Percentiles rank a stretch among this genome's conserved stretches.
phyloP scores from a whole-genome alignment of 2,797 vertebrate genomes.

The Esox masquinongy region DNA sequence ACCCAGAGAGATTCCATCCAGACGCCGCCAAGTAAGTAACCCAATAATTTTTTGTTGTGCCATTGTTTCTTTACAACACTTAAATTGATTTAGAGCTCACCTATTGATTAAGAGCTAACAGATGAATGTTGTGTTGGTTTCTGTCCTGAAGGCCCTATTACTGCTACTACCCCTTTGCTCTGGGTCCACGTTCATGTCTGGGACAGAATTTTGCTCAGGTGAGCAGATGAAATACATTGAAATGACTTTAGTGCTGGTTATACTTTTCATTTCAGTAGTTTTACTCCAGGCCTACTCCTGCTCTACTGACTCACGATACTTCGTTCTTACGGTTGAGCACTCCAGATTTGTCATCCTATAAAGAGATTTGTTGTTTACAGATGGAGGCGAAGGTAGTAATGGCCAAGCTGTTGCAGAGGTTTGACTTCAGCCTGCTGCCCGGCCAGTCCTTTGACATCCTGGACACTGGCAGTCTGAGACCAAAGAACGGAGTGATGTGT shows the following conservation, averaged over 20 bases:
- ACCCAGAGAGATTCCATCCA: slow-evolving; percentile 88
- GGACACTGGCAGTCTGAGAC: slow-evolving; percentile 79
- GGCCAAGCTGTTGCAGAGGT: slow-evolving; percentile 91
- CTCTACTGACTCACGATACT: not conserved
- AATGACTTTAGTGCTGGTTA: not conserved
- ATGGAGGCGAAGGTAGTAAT: slow-evolving; percentile 92
- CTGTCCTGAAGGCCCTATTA: slow-evolving; percentile 79
- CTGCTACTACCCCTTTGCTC: slow-evolving; percentile 87
- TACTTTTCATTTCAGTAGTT: not conserved
- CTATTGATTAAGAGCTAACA: not conserved
- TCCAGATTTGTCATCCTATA: not conserved
- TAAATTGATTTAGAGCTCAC: not conserved
- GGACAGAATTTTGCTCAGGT: slow-evolving; percentile 91
- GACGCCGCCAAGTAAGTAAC: slow-evolving; percentile 85
- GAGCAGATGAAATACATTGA: slow-evolving; percentile 17
- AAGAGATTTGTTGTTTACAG: slow-evolving; percentile 59
- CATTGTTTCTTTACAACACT: not conserved
- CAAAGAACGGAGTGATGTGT: slow-evolving; percentile 83
- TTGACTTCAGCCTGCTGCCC: slow-evolving; percentile 80
- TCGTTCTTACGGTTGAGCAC: not conserved
- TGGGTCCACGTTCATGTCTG: slow-evolving; percentile 86
- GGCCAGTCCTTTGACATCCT: slow-evolving; percentile 81
- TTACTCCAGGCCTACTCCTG: not conserved
- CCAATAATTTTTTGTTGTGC: not conserved
- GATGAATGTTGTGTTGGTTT: not conserved